Evolutionary conservation across 2,888 invertebrate species (phyloP), one percentile per base, ranked within the genome.

Genomic region (Chelonus formosanus): DNA sequence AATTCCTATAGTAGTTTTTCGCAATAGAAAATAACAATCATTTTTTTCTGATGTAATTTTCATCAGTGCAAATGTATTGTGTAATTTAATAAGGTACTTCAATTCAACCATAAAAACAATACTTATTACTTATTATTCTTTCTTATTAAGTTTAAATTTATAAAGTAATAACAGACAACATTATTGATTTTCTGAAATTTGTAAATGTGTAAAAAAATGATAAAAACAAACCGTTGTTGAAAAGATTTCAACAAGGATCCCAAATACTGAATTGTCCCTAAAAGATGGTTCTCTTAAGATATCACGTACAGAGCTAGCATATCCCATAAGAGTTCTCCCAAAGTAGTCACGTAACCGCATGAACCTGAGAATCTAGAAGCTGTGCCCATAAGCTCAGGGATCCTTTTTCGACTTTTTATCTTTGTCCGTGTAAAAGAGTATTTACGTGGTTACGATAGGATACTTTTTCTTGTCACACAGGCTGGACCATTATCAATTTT

Each of bases 261-360:
- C 40, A 31, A 34, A 45, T 31, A 6, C 32, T 32, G 8, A 5
- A 44, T 45, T 31, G 57, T 45, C 31, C 20, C 32, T 48, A 20
- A 48, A 48, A 48, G 20, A 4, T 43, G n/a, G 55, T 55, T 32
- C 36, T 31, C 64, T 52, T 63, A 64, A 65, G 74, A 74, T 74
- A 76, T 76, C 79, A 78, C 79, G 78, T 77, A 73, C 77, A 74
- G 74, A 73, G 73, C 73, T 76, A 79, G 76, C 79, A 74, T 75
- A 76, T 76, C 79, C 75, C 76, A 57, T 7, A 76, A 72, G 76
- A 78, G 60, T 56, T 60, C 47, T 55, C 63, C 52, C 3, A 6
- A 67, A 62, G 52, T 48, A 68, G 69, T 71, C 71, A 68, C 70
- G 72, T 71, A 69, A 63, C 65, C 66, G 66, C 63, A 67, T 65